Evolutionary conservation across 1,140 invertebrate genomes (phyloP), one percentile per base, ranked within the genome.

Genomic region (Drosophila carrolli): DNA sequence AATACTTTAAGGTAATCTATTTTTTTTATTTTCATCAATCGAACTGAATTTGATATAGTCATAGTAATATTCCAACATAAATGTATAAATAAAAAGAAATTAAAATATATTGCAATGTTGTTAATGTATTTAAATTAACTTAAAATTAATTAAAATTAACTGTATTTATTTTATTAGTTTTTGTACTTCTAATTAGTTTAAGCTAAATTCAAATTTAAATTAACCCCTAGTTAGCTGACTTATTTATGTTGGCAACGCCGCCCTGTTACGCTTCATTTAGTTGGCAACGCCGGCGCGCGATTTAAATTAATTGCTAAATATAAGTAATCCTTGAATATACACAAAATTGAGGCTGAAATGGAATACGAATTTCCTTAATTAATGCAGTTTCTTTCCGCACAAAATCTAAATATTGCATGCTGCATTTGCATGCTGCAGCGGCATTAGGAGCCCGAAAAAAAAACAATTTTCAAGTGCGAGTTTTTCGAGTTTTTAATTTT

Each of bases 391-490:
- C 67, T 71, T 71, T 51, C 59, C 37, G 43, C 50, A 16, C 11
- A 41, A 35, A 10, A 51, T 11, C 40, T 19, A 32, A 27, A 9
- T 65, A 58, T 72, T 58, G 68, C 68, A 72, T 72, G 62, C 23
- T 38, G 19, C 50, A 75, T 72, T 72, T 72, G 68, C 68, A 72
- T 72, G 62, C 40, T 47, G 19, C 50, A 63, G 51, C n/a, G 10
- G 43, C 50, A 44, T 35, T 40, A 50, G n/a, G 9, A 1, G 4
- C 16, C 19, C 7, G 13, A 48, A 29, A 29, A 61, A 46, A 16
- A 10, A 43, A 47, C 7, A 38, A 59, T 50, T 60, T 78, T 81
- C 48, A 76, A 78, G 78, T 75, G 66, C 66, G 48, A 54, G 37
- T 54, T 32, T 40, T 47, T 37, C 2, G 13, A 37, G 41, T 58